Base-by-base conservation (phyloP, 2,113 vertebrate species). In the Eurypyga helias region DNA sequence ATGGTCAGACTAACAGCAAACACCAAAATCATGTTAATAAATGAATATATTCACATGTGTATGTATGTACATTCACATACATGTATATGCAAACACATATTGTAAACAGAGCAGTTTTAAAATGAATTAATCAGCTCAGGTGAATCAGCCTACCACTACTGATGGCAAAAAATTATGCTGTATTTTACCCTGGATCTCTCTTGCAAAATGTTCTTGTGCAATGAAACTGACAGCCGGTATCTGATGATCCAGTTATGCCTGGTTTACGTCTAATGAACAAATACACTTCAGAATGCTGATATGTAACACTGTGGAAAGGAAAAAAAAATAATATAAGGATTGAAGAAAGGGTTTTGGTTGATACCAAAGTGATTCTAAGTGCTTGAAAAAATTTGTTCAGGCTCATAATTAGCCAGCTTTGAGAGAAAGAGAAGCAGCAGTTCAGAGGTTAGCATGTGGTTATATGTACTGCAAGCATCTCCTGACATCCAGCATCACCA, bases 261-360 rank as follows among this genome's bases (percentile, higher is more conserved):
- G 12, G 7, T 41, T 89, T 77, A 28, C 28, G 25, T 31, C 10
- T 75, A 73, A 54, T 25, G 20, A 58, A 91, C 60, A 94, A 92
- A 91, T 66, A 16, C 16, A 91, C 87, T 95, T 97, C 28, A 82
- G 73, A 79, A 24, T 90, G 62, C 46, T 85, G 49, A 10, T 51
- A 36, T 0, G 8, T 87, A 90, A 90, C 65, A 28, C 8, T 28
- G 26, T 61, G 58, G 17, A 49, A 75, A 92, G 36, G 75, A 91
- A 94, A 13, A 48, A 41, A 66, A 86, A 85, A 9, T 12, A 41
- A 81, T 11, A 33, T 34, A 91, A 78, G 10, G 9, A 34, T 52
- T 77, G 81, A 79, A 34, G 86, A 96, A 81, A 86, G 18, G 16
- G 45, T 70, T 89, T 94, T 94, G 64, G n/a, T 71, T 91, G 55